phyloP scores from a whole-genome alignment of 2,888 invertebrate species.

The Bombylius discolor region DNA sequence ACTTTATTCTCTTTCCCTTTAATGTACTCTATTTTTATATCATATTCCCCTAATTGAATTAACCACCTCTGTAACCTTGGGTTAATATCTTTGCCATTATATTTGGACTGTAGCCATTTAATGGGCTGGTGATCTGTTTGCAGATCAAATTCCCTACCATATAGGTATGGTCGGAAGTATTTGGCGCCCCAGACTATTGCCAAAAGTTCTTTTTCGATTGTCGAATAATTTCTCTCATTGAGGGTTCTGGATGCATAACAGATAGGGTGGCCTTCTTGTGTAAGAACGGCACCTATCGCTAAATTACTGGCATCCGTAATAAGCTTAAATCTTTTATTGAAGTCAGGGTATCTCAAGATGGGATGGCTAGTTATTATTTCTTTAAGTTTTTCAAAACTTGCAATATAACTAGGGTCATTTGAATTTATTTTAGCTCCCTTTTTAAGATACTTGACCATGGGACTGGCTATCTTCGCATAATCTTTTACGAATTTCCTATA shows the following conservation, averaged over 20 bases:
- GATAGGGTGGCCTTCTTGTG: constrained; percentile 3
- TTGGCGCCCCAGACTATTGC: constrained; percentile 1
- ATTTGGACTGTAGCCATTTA: constrained; percentile 1
- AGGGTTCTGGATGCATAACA: constrained; percentile 4
- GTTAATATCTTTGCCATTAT: constrained; percentile 1
- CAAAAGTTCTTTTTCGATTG: constrained; percentile 1
- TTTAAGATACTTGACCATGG: background rate
- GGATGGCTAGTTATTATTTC: constrained; percentile 1
- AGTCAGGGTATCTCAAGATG: background rate
- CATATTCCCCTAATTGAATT: background rate
- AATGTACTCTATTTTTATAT: background rate
- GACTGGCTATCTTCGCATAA: background rate
- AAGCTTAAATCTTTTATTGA: background rate
- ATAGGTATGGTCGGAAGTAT: constrained; percentile 2
- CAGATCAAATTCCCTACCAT: background rate
- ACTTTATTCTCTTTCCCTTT: constrained; percentile 1
- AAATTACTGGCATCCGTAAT: background rate
- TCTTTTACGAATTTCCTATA: background rate
- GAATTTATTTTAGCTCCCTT: background rate
- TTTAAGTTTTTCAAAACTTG: background rate
- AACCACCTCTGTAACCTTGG: constrained; percentile 1
- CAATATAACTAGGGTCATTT: background rate
- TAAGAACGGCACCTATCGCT: background rate
- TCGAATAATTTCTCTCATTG: constrained; percentile 3
- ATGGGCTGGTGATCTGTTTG: constrained; percentile 1